Conservation (phyloP, 2,797 vertebrate genomes). For the Columba guinea region DNA sequence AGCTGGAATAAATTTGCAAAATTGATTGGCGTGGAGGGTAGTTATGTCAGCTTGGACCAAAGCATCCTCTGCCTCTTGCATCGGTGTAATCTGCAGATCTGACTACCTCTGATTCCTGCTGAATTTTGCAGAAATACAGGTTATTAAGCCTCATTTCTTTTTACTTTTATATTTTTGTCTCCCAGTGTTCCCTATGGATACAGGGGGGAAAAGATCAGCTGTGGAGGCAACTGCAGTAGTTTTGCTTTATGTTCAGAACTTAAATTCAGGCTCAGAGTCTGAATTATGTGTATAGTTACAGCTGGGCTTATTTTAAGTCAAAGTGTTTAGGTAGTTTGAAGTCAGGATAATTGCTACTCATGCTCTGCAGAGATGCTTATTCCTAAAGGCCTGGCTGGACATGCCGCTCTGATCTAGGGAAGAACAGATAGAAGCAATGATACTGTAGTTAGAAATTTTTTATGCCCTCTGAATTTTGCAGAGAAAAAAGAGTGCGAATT, state of each 20-base stretch:
- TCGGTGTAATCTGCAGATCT: not conserved
- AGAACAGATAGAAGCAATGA: not conserved
- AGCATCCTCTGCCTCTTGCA: not conserved
- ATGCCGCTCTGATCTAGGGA: not conserved
- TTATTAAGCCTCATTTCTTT: not conserved
- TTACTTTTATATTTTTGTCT: not conserved
- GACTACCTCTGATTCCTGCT: not conserved
- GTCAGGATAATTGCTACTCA: not conserved
- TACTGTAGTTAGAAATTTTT: not conserved
- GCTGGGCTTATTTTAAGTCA: not conserved
- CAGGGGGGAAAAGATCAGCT: not conserved
- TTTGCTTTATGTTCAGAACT: not conserved
- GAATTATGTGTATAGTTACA: not conserved
- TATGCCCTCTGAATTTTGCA: not conserved
- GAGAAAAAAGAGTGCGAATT: not conserved
- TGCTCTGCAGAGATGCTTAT: not conserved
- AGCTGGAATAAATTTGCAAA: not conserved
- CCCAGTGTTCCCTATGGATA: not conserved
- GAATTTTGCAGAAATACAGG: not conserved
- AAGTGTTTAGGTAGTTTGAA: not conserved
- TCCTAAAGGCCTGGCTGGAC: not conserved
- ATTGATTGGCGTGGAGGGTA: not conserved
- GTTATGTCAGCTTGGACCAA: not conserved
- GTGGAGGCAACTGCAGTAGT: not conserved
- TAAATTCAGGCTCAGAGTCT: not conserved